Evolutionary conservation across 2,113 vertebrate genomes (phyloP).

Genomic region (Plestiodon gilberti): DNA sequence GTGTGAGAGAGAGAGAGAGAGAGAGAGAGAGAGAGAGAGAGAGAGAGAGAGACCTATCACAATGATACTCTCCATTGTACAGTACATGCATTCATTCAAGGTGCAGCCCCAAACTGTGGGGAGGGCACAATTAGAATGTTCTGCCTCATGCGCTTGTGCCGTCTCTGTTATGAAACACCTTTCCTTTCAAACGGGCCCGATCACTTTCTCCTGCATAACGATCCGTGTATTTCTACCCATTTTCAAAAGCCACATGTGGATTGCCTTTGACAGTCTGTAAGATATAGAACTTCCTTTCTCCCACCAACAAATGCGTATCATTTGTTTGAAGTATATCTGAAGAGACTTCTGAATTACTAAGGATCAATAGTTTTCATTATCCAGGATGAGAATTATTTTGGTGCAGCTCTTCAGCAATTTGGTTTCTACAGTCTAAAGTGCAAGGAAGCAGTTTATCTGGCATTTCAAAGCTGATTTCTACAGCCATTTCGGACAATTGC

Average conservation of each 20-base stretch:
- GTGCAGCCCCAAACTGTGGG: too few species aligned
- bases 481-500: background rate
- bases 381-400: constrained; percentile 9
- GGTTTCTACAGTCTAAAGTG: background rate
- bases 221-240: background rate
- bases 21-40: too few species aligned
- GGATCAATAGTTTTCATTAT: constrained; percentile 14
- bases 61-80: too few species aligned
- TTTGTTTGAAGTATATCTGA: background rate
- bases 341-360: constrained; percentile 14
- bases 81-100: too few species aligned
- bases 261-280: background rate
- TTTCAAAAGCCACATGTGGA: background rate
- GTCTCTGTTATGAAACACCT: background rate
- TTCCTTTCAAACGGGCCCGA: constrained; percentile 15
- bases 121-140: background rate
- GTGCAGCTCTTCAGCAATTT: background rate
- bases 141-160: too few species aligned
- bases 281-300: background rate
- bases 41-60: too few species aligned
- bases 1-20: too few species aligned
- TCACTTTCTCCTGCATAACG: background rate
- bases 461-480: constrained; percentile 1
- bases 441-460: background rate
- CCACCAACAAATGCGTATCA: constrained; percentile 1